phyloP scores from a whole-genome alignment of 2,888 invertebrate genomes.

The Helobdella robusta region DNA sequence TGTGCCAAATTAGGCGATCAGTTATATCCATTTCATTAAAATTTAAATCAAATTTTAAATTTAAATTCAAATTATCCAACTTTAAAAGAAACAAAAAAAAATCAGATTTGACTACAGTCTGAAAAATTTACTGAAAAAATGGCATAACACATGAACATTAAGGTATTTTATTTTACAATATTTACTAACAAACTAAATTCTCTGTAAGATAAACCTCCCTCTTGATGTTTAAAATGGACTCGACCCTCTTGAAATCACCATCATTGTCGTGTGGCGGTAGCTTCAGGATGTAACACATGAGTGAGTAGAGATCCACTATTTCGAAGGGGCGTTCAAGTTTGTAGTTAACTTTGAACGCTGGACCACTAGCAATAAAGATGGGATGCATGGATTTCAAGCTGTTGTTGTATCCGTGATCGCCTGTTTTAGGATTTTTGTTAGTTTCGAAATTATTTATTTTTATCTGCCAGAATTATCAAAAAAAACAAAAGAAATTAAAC shows the following conservation, averaged over 20 bases:
- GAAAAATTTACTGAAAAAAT: too few relatives aligned
- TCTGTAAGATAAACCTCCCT: background rate
- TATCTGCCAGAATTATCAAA: too few relatives aligned
- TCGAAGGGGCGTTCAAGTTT: slow-evolving; percentile 39
- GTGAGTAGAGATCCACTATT: slow-evolving; percentile 46
- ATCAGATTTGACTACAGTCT: too few relatives aligned
- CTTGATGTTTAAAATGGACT: background rate
- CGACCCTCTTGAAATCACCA: slow-evolving; percentile 38
- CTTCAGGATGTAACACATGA: slow-evolving; percentile 44
- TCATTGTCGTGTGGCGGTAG: slow-evolving; percentile 43
- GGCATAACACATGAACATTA: too few relatives aligned
- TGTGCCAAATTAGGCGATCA: too few relatives aligned
- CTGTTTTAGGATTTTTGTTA: slow-evolving; percentile 31
- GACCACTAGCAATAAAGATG: slow-evolving; percentile 62
- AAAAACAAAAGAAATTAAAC: too few relatives aligned
- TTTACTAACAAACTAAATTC: slow-evolving; percentile 1
- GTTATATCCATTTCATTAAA: too few relatives aligned
- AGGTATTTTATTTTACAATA: too few relatives aligned
- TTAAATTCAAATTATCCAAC: too few relatives aligned
- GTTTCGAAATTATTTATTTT: too few relatives aligned
- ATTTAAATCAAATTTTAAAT: too few relatives aligned
- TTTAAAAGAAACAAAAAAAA: too few relatives aligned
- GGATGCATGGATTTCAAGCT: slow-evolving; percentile 58
- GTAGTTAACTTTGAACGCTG: slow-evolving; percentile 41
- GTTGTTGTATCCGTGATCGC: slow-evolving; percentile 51